Evolutionary conservation across 2,113 vertebrate species (phyloP), one percentile per base, ranked within the genome.

Genomic region (Elgaria multicarinata): DNA sequence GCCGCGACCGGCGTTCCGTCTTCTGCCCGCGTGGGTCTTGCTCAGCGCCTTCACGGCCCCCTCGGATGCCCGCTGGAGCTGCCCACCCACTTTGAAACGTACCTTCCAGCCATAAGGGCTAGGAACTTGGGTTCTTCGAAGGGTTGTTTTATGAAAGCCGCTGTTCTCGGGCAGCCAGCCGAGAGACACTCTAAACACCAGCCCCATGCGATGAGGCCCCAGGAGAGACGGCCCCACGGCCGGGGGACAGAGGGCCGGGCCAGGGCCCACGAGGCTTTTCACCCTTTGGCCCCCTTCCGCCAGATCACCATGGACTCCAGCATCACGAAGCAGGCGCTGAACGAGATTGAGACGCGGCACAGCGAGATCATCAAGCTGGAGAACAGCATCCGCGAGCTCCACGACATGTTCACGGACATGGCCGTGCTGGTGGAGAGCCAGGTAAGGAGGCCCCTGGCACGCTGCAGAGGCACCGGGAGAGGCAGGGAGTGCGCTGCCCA

Each of bases 321-420:
- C 96, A 98, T 99, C 96, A 98, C 98, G 0, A 98, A 99, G 96
- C 98, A 99, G 96, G 99, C 98, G 0, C 98, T 99, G 97, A 98
- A 98, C 0, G 99, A 99, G 96, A 99, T 99, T 0, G 98, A 99
- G 96, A 99, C 98, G 0, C 97, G 98, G 89, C 99, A 99, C 96
- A 99, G 95, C 0, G 99, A 99, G 96, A 99, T 99, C 95, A 99
- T 99, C 95, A 99, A 99, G 91, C 96, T 99, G 97, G 99, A 99
- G 96, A 99, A 97, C 97, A 99, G 99, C 95, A 99, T 99, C 96
- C 97, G 98, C 0, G 99, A 99, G 95, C 98, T 99, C 81, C 99
- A 99, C 0, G 98, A 99, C 95, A 99, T 99, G 99, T 99, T 99
- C 96, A 98, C 98, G 98, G 99, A 99, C 95, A 99, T 99, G 99